Evolutionary conservation across 2,888 invertebrate genomes (phyloP).

Genomic region (Epicampocera succincta): DNA sequence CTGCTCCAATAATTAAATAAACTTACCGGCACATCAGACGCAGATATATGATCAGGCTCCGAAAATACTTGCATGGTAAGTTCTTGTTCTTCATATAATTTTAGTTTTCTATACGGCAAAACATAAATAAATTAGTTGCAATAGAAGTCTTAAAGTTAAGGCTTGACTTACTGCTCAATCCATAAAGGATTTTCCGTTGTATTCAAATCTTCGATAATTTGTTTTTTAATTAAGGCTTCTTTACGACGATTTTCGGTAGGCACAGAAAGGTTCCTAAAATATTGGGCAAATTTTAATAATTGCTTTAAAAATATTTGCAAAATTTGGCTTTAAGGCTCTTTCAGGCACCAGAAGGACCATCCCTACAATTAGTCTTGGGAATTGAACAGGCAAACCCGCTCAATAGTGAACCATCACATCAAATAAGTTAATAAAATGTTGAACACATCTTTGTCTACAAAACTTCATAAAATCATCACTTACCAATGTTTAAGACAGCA

Average conservation of each 20-base stretch:
- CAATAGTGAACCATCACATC: too few relatives aligned
- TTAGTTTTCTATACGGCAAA: constrained; percentile 85
- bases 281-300: not conserved
- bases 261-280: constrained; percentile 88
- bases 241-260: constrained; percentile 91
- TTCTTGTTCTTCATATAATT: constrained; percentile 95
- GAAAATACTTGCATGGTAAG: constrained; percentile 96
- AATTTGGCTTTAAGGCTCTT: too few relatives aligned
- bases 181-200: constrained; percentile 96
- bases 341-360: too few relatives aligned
- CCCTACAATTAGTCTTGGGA: too few relatives aligned
- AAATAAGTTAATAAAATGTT: too few relatives aligned
- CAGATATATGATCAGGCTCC: constrained; percentile 85
- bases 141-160: not conserved
- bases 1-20: not conserved
- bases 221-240: constrained; percentile 90
- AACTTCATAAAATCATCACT: constrained; percentile 11
- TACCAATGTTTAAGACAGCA: constrained; percentile 94
- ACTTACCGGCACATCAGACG: constrained; percentile 79
- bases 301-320: not conserved
- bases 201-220: constrained; percentile 91
- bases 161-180: constrained; percentile 90
- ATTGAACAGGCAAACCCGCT: too few relatives aligned
- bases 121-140: constrained; percentile 34
- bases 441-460: not conserved